phyloP scores from a whole-genome alignment of 2,113 vertebrate genomes.

The Phoenicopterus ruber region DNA sequence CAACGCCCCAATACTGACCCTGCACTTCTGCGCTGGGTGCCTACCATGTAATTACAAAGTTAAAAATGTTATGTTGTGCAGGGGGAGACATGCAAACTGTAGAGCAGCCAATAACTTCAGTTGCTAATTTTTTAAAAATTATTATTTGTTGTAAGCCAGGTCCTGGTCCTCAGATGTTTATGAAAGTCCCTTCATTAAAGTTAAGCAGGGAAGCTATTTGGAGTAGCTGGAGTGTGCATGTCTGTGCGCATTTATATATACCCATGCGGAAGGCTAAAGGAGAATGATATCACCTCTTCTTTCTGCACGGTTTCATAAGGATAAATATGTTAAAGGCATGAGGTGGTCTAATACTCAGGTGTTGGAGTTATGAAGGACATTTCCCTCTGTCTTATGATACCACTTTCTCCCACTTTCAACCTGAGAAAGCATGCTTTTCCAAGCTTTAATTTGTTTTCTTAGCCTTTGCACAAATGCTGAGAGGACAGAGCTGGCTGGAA shows the following conservation, averaged over 20 bases:
- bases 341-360: background rate
- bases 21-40: background rate
- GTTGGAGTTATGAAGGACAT: background rate
- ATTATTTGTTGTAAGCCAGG: background rate
- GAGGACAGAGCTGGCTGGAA: background rate
- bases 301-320: background rate
- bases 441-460: slow-evolving; percentile 6
- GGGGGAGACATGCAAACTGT: background rate
- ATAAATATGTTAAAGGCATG: background rate
- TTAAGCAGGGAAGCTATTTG: background rate
- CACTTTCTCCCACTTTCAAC: accelerated
- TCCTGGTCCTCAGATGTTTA: background rate
- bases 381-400: background rate
- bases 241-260: background rate
- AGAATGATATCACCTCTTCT: background rate
- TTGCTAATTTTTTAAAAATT: background rate
- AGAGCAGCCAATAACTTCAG: background rate
- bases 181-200: background rate
- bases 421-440: background rate
- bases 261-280: background rate
- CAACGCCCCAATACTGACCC: slow-evolving; percentile 37
- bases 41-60: slow-evolving; percentile 61
- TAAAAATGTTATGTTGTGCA: background rate
- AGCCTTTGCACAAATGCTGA: slow-evolving; percentile 14
- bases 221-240: background rate